phyloP scores from a whole-genome alignment of 2,888 invertebrate species.

The Callyntrura sp. region DNA sequence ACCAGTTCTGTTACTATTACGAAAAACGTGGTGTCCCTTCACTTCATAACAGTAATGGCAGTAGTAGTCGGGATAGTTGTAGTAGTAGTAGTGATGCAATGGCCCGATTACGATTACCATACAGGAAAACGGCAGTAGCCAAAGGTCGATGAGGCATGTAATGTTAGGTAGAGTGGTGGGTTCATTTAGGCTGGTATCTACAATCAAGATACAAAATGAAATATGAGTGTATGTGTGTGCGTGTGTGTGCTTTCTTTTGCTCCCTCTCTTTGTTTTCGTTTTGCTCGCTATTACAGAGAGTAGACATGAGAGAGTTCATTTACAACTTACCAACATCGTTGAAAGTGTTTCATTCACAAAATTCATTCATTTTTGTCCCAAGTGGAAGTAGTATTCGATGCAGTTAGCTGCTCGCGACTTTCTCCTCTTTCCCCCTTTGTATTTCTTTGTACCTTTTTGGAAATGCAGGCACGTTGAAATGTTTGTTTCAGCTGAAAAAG shows the following conservation, averaged over 20 bases:
- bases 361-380: not conserved
- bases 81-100: not conserved
- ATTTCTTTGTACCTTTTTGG: not conserved
- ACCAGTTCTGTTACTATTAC: not conserved
- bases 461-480: not conserved
- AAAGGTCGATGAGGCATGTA: conserved; percentile 79
- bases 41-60: conserved; percentile 8
- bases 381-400: not conserved
- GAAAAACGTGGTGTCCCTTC: conserved; percentile 17
- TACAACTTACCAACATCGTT: not conserved
- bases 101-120: not conserved
- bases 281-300: not conserved
- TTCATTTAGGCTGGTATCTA: conserved; percentile 67
- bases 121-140: conserved; percentile 65
- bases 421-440: not conserved
- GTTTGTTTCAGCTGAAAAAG: no score
- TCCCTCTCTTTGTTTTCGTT: not conserved
- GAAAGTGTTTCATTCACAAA: conserved; percentile 35
- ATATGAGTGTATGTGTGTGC: conserved; percentile 77
- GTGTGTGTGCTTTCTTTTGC: no score
- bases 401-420: not conserved
- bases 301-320: not conserved
- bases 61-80: not conserved
- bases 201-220: conserved; percentile 79
- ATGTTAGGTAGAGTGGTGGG: conserved; percentile 51